phyloP scores from a whole-genome alignment of 35 echinoderm and acorn worm genomes.

The Apostichopus californicus region DNA sequence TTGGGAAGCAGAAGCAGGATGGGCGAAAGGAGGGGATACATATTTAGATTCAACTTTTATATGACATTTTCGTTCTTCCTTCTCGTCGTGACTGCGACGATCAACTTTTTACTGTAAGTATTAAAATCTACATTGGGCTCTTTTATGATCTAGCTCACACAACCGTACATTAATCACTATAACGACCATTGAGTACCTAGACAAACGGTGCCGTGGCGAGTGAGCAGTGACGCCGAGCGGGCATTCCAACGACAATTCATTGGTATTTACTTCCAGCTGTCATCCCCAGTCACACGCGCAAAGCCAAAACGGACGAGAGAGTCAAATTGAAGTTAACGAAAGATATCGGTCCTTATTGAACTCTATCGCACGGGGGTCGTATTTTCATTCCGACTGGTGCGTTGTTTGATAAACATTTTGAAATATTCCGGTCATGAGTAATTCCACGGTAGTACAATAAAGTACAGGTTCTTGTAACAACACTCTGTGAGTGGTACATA shows the following conservation, averaged over 20 bases:
- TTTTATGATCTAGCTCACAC: too few species aligned
- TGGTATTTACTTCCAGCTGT: conserved; percentile 6
- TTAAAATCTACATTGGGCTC: too few species aligned
- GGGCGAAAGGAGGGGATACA: too few species aligned
- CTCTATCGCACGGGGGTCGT: background rate
- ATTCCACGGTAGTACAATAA: background rate
- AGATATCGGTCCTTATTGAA: background rate
- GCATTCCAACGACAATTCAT: conserved; percentile 2
- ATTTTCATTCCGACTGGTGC: background rate
- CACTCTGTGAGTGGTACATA: too few species aligned
- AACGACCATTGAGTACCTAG: background rate
- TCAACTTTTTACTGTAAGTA: too few species aligned
- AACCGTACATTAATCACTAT: background rate
- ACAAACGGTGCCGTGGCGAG: background rate
- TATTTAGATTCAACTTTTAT: too few species aligned
- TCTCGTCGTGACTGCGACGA: too few species aligned
- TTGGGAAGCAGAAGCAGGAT: too few species aligned
- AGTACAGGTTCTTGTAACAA: too few species aligned
- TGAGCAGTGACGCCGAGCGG: background rate
- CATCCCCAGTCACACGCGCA: background rate
- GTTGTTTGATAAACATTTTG: conserved; percentile 6
- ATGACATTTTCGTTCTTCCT: too few species aligned
- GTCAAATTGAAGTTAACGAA: background rate
- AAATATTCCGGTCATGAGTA: background rate
- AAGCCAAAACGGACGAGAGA: background rate